Evolutionary conservation across 2,888 invertebrate species (phyloP), one percentile per base, ranked within the genome.

Genomic region (Podabrus alpinus): DNA sequence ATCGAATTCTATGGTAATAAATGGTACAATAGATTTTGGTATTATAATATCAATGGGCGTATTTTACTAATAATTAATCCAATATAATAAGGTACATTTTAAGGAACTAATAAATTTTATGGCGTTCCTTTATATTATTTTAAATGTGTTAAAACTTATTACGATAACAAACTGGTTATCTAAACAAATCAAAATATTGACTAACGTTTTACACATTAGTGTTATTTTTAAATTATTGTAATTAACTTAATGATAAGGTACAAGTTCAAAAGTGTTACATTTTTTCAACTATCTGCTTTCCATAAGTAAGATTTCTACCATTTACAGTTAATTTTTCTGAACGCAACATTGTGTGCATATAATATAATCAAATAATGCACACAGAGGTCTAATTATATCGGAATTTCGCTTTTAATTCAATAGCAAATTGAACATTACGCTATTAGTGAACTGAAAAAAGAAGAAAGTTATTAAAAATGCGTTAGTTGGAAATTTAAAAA

Each of bases 151-250:
- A 45, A 45, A 45, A 45, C n/a, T 45, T 45, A n/a, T 45, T n/a
- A n/a, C 45, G n/a, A 45, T 45, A n/a, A 64, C 19, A 64, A 64
- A 64, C 62, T 64, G 62, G 62, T 64, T 64, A 64, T 64, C n/a
- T 64, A 64, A 64, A 64, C 62, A 64, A 64, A 64, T 64, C 62
- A 64, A 64, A 64, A 64, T 64, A 64, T 64, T 64, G 62, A 64
- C 62, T 64, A 64, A 64, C 62, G 21, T 64, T 17, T 19, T 59
- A 71, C 68, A 71, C 69, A 62, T 71, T 71, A 45, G 59, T 25
- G 70, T 71, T 75, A 72, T 72, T 69, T 64, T 69, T 69, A 74
- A 74, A 72, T 74, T 77, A 75, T 75, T 72, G 77, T 75, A 74
- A 77, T 74, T 70, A 72, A 60, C 21, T 24, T 71, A 71, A 71